phyloP scores from a whole-genome alignment of 2,888 invertebrate genomes.

The Phytoseiulus persimilis region DNA sequence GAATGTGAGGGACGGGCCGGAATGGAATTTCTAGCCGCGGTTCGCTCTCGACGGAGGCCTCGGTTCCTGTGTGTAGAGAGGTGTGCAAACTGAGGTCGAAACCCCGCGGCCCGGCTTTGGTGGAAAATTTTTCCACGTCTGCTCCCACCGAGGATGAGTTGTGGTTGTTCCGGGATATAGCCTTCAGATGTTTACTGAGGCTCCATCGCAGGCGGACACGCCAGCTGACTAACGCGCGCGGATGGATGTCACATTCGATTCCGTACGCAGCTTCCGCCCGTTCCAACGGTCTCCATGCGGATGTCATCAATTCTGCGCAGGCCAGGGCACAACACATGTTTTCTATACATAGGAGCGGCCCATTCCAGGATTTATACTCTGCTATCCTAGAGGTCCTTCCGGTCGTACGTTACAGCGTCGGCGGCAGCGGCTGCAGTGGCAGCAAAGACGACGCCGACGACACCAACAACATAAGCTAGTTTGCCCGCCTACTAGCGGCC shows the following conservation, averaged over 20 bases:
- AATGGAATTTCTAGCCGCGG: no score
- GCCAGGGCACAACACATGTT: not conserved
- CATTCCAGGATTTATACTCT: not conserved
- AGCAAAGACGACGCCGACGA: not conserved
- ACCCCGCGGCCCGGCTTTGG: no score
- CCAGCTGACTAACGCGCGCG: not conserved
- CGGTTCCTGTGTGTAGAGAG: no score
- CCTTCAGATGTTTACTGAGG: no score
- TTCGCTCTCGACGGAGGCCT: no score
- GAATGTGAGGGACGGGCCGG: no score
- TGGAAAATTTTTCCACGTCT: no score
- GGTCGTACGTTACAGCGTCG: not conserved
- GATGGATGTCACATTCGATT: not conserved
- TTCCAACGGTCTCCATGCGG: not conserved
- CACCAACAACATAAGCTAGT: not conserved
- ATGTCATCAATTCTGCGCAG: not conserved
- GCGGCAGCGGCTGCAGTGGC: not conserved
- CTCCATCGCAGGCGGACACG: no score
- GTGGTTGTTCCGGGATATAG: no score
- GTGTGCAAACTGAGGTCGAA: no score
- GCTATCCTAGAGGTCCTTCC: not conserved
- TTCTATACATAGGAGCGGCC: not conserved
- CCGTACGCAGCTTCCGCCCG: not conserved
- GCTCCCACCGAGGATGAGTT: no score
- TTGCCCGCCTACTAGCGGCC: not conserved